Base-by-base conservation (phyloP, 2,113 vertebrate genomes). In the Ochotona curzoniae region DNA sequence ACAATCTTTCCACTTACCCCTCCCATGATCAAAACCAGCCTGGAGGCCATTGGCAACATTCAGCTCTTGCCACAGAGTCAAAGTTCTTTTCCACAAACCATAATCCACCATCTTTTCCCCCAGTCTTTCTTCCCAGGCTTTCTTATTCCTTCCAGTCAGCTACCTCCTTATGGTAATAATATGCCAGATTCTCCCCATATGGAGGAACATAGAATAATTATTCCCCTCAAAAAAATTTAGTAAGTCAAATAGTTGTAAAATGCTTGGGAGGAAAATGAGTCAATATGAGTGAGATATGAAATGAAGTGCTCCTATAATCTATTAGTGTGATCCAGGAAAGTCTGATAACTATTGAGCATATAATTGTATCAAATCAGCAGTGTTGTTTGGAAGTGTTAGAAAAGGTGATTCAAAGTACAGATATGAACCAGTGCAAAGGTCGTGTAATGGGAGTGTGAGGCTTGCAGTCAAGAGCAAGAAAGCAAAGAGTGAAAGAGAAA, bases 321-420 rank as follows among this genome's bases (percentile, higher is more conserved):
- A 81, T 60, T 57, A 90, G 4, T 64, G 15, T 87, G 4, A 11
- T 89, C 70, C 26, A 26, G 30, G 13, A 69, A 64, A 8, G 0
- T 74, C 28, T 79, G 8, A n/a, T 74, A 38, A 83, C 89, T 87
- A 75, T 7, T 32, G 21, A 75, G 7, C 14, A 76, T 14, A 57
- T 66, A 83, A 75, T 35, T 93, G 73, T 75, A 83, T 69, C 76
- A 93, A 91, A 25, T 82, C 88, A 91, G 47, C 32, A 7, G 2
- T 70, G 2, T 44, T 4, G 90, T 18, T 74, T 92, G 66, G 49
- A 83, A 82, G 3, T 75, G 79, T 11, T 87, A 0, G 15, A 75
- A 38, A 86, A 35, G 28, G 78, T 71, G 49, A 67, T 51, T 90
- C 64, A n/a, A 66, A 32, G 32, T 7, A 71, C 17, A 81, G 30